Percentiles rank a stretch among this genome's conserved stretches.
These are phyloP conservation scores for Eulemur mongoz DNA, from an alignment of 2,797 vertebrate genomes.

Conservation along the genomic window DNA sequence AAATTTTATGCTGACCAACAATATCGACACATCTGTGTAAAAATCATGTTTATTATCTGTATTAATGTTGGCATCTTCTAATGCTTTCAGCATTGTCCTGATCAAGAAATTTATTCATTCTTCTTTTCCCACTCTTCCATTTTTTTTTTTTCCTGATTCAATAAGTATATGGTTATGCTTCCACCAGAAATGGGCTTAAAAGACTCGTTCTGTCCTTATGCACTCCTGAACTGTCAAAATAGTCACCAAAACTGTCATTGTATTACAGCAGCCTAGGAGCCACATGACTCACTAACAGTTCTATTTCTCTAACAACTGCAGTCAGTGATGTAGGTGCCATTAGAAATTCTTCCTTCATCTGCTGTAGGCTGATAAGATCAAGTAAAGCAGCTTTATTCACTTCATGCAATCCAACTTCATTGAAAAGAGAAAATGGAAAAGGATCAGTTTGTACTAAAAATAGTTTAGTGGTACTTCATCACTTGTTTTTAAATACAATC, in stretches of 20 bases:
- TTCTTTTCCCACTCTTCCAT: not conserved
- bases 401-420: not conserved
- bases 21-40: not conserved
- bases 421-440: constrained; percentile 21
- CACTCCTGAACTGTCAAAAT: constrained; percentile 18
- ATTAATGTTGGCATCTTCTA: not conserved
- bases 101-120: not conserved
- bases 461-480: not conserved
- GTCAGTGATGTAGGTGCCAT: not conserved
- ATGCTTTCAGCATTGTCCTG: not conserved
- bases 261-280: not conserved
- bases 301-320: not conserved
- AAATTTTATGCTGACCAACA: not conserved
- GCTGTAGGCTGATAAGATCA: not conserved
- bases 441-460: constrained; percentile 13
- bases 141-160: not conserved
- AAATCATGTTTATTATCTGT: not conserved
- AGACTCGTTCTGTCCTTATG: not conserved
- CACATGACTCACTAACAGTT: not conserved
- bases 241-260: not conserved
- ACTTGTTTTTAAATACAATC: constrained; percentile 45
- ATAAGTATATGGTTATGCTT: not conserved
- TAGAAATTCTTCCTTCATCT: constrained; percentile 4
- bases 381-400: not conserved
- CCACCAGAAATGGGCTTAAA: not conserved